Percentiles rank a stretch among this genome's conserved stretches.
Conservation (phyloP, 2,888 invertebrate species). For the Tiphia femorata region DNA sequence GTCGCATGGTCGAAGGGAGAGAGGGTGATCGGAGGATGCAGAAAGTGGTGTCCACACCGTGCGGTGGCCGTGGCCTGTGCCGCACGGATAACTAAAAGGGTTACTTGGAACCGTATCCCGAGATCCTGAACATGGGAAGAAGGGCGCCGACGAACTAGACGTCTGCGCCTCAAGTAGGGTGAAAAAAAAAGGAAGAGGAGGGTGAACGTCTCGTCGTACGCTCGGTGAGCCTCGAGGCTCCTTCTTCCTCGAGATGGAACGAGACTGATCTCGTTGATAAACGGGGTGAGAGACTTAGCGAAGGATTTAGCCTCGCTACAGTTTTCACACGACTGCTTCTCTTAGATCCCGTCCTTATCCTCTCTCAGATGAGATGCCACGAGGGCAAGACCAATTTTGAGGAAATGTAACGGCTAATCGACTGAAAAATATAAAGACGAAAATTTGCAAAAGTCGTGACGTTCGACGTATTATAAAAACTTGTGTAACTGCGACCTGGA, state of each 20-base stretch:
- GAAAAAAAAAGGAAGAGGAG: conserved; percentile 10
- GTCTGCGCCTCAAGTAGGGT: conserved; percentile 5
- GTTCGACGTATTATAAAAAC: too few species aligned
- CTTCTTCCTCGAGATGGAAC: background rate
- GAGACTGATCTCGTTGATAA: conserved; percentile 37
- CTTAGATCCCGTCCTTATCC: too few species aligned
- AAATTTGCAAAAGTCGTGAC: too few species aligned
- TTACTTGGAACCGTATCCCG: conserved; percentile 14
- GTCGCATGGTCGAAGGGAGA: conserved; percentile 15
- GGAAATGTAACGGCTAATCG: too few species aligned
- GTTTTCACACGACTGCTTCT: conserved; percentile 17
- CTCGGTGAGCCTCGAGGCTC: background rate
- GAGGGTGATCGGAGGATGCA: conserved; percentile 2
- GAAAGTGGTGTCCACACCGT: conserved; percentile 1
- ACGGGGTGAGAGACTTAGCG: conserved; percentile 19
- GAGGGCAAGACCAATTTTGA: too few species aligned
- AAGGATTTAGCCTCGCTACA: conserved; percentile 20
- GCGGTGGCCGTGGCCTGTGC: background rate
- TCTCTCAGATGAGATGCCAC: too few species aligned
- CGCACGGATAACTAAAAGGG: too few species aligned
- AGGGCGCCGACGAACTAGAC: conserved; percentile 9
- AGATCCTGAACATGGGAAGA: conserved; percentile 17
- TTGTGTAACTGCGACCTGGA: too few species aligned
- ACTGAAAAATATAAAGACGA: too few species aligned
- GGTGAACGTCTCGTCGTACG: conserved; percentile 3